Evolutionary conservation across 2,797 vertebrate genomes (phyloP).

Genomic region (Nannoperca australis): DNA sequence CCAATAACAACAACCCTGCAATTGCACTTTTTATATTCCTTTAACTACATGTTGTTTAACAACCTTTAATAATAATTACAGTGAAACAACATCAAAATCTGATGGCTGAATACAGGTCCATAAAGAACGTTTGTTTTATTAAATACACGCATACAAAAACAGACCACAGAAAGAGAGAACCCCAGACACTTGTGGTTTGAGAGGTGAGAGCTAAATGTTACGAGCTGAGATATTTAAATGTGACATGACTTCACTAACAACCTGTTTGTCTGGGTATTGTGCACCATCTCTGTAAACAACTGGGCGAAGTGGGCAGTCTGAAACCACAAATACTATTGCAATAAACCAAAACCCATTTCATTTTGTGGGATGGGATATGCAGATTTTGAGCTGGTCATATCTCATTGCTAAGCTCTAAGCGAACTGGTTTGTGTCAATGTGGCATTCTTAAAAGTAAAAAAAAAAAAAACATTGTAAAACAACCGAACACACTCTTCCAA

Average conservation of each 20-base stretch:
- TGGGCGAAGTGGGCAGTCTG: slow-evolving; percentile 23
- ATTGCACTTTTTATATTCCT: slow-evolving; percentile 87
- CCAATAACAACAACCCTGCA: slow-evolving; percentile 81
- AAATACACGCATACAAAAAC: slow-evolving; percentile 83
- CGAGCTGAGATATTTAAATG: slow-evolving; percentile 40
- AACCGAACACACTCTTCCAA: slow-evolving; percentile 36
- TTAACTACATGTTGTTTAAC: slow-evolving; percentile 98
- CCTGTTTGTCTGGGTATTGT: slow-evolving; percentile 49
- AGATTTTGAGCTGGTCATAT: slow-evolving; percentile 23
- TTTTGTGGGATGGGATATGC: slow-evolving; percentile 20
- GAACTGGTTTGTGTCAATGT: slow-evolving; percentile 44
- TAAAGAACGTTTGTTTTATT: slow-evolving; percentile 90
- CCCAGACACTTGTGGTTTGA: slow-evolving; percentile 75
- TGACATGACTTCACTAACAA: slow-evolving; percentile 49
- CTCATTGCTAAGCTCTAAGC: slow-evolving; percentile 24
- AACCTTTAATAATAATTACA: slow-evolving; percentile 97
- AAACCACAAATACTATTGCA: slow-evolving; percentile 44
- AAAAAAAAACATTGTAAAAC: background rate
- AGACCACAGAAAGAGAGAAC: slow-evolving; percentile 79
- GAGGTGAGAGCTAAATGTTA: slow-evolving; percentile 68
- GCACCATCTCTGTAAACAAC: slow-evolving; percentile 44
- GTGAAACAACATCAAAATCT: slow-evolving; percentile 99
- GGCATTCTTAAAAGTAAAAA: slow-evolving; percentile 26
- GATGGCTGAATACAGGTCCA: slow-evolving; percentile 97
- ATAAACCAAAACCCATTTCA: slow-evolving; percentile 26